These are phyloP conservation scores for Diogma glabrata DNA, from an alignment of 2,888 invertebrate genomes.

Conservation along the genomic window DNA sequence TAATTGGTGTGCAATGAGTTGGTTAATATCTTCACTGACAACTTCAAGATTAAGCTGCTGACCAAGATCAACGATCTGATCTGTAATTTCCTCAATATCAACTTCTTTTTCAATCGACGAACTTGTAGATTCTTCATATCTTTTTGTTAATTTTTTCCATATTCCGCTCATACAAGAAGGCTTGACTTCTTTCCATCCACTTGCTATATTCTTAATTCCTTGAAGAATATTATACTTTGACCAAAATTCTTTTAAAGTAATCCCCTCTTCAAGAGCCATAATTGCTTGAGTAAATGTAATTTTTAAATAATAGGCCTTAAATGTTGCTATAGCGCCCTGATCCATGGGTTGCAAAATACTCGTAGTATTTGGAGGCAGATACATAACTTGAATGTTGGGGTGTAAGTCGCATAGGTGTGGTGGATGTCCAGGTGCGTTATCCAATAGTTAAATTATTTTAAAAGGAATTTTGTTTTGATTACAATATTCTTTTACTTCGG, in stretches of 20 bases:
- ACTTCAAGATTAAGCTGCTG: conserved; percentile 1
- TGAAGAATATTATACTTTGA: background rate
- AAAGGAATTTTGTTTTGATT: background rate
- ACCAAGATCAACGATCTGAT: conserved; percentile 5
- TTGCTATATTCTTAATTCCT: background rate
- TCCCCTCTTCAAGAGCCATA: conserved; percentile 1
- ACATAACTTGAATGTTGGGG: background rate
- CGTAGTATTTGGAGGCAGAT: background rate
- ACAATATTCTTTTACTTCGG: conserved; percentile 1
- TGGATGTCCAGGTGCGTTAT: conserved; percentile 1
- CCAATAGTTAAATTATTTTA: background rate
- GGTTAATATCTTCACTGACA: conserved; percentile 5
- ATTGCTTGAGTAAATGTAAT: conserved; percentile 5
- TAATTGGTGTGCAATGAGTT: conserved; percentile 4
- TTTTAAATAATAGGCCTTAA: background rate
- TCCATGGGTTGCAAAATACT: conserved; percentile 3
- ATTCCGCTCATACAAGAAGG: conserved; percentile 2
- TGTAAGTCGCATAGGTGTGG: conserved; percentile 1
- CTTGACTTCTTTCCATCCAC: background rate
- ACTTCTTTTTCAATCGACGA: background rate
- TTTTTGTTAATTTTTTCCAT: background rate
- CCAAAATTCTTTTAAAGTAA: background rate
- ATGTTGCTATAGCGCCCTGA: background rate
- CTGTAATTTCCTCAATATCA: conserved; percentile 6
- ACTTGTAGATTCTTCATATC: background rate